phyloP scores from a whole-genome alignment of 2,797 vertebrate genomes.

The Micrastur ruficollis region DNA sequence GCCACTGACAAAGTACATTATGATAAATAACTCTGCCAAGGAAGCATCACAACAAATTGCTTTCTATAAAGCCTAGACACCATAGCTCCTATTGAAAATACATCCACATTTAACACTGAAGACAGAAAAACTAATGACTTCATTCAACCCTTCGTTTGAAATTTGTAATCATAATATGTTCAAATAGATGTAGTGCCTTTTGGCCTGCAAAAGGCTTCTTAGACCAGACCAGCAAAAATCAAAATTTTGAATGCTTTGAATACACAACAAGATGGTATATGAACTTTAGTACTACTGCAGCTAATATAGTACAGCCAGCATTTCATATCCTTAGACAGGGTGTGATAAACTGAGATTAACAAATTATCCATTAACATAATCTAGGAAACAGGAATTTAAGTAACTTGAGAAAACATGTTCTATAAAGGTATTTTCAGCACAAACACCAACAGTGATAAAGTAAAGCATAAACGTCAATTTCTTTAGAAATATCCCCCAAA shows the following conservation, averaged over 20 bases:
- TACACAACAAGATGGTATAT: accelerated
- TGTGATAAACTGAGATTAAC: not conserved
- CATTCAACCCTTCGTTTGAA: not conserved
- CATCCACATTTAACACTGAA: not conserved
- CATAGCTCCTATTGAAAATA: not conserved
- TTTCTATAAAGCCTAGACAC: not conserved
- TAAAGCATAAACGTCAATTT: not conserved
- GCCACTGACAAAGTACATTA: not conserved
- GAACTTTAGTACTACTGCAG: not conserved
- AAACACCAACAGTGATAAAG: not conserved
- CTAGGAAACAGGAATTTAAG: not conserved
- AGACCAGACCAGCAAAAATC: not conserved
- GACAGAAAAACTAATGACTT: not conserved
- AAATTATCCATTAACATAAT: not conserved
- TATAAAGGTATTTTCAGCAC: not conserved
- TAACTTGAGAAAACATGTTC: not conserved
- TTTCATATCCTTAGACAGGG: not conserved
- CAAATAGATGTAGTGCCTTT: not conserved
- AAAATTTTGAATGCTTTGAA: not conserved
- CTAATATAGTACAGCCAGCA: not conserved
- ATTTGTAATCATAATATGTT: not conserved
- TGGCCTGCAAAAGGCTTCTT: not conserved
- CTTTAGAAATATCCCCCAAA: not conserved
- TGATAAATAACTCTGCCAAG: not conserved
- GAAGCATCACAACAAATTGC: not conserved